Conservation (phyloP, 2,113 vertebrate genomes). For the Tychaedon coryphoeus region DNA sequence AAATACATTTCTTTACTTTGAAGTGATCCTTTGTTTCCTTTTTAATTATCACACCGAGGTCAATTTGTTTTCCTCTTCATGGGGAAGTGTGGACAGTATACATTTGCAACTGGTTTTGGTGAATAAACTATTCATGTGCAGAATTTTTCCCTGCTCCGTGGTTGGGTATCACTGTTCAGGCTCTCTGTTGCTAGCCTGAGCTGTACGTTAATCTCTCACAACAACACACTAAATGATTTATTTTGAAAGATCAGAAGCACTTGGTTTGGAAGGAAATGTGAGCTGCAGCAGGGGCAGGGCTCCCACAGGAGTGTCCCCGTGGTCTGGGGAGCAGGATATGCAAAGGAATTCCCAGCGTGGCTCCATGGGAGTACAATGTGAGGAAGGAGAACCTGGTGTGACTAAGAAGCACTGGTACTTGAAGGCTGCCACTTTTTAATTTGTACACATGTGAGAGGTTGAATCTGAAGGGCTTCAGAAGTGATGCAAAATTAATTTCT, state of each 20-base stretch:
- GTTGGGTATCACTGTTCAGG: background rate
- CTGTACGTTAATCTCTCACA: background rate
- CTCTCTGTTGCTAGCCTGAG: background rate
- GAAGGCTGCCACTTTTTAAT: background rate
- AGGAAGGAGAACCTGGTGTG: conserved; percentile 19
- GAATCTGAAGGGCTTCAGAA: background rate
- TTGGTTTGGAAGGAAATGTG: conserved; percentile 25
- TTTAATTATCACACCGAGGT: conserved; percentile 7
- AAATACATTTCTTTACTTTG: background rate
- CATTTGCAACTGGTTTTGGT: background rate
- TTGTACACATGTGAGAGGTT: background rate
- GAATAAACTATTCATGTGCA: conserved; percentile 40
- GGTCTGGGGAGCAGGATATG: background rate
- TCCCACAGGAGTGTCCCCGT: background rate
- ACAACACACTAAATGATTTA: background rate
- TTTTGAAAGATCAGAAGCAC: conserved; percentile 1
- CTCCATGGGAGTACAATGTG: conserved; percentile 7
- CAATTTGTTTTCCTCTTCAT: conserved; percentile 23
- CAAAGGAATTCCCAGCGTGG: fast-evolving
- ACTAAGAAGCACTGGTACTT: fast-evolving
- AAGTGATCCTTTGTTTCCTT: conserved; percentile 40
- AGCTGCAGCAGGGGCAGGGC: background rate
- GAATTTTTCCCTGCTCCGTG: background rate
- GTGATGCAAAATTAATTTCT: background rate
- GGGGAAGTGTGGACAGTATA: background rate